Evolutionary conservation across 1,140 invertebrate species (phyloP).

Genomic region (Mylabris phalerata): DNA sequence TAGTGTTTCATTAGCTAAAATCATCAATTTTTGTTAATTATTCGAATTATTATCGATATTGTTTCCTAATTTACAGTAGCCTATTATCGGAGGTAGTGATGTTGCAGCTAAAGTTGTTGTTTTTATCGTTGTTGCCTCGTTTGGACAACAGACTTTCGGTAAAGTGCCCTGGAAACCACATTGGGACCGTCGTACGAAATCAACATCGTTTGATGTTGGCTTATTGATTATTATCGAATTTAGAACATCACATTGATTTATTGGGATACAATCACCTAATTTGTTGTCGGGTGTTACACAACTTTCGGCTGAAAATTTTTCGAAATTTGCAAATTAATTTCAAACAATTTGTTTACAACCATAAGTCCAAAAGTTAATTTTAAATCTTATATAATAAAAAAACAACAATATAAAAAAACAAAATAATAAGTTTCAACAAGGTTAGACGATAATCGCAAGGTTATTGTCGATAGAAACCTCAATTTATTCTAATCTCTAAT

Average conservation of each 20-base stretch:
- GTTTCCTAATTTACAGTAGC: not conserved
- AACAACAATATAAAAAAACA: too few relatives aligned
- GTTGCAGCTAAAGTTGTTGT: not conserved
- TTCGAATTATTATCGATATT: not conserved
- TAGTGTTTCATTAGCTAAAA: not conserved
- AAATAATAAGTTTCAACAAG: too few relatives aligned
- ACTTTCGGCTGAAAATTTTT: slow-evolving; percentile 5
- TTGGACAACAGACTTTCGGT: slow-evolving; percentile 47
- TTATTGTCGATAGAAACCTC: too few relatives aligned
- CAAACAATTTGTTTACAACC: too few relatives aligned
- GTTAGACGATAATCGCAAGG: too few relatives aligned
- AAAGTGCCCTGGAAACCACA: slow-evolving; percentile 48
- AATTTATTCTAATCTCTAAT: too few relatives aligned
- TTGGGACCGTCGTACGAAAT: slow-evolving; percentile 42
- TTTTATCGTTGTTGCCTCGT: not conserved
- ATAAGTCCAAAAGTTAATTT: too few relatives aligned
- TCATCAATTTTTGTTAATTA: not conserved
- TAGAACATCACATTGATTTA: slow-evolving; percentile 41
- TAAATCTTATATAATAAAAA: too few relatives aligned
- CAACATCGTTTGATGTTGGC: slow-evolving; percentile 20
- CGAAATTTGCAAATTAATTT: too few relatives aligned
- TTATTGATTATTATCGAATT: too few relatives aligned
- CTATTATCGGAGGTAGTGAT: too few relatives aligned
- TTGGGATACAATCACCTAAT: slow-evolving; percentile 39
- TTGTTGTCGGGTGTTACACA: slow-evolving; percentile 38